Conservation (phyloP, 2,113 vertebrate species). For the Aix galericulata region DNA sequence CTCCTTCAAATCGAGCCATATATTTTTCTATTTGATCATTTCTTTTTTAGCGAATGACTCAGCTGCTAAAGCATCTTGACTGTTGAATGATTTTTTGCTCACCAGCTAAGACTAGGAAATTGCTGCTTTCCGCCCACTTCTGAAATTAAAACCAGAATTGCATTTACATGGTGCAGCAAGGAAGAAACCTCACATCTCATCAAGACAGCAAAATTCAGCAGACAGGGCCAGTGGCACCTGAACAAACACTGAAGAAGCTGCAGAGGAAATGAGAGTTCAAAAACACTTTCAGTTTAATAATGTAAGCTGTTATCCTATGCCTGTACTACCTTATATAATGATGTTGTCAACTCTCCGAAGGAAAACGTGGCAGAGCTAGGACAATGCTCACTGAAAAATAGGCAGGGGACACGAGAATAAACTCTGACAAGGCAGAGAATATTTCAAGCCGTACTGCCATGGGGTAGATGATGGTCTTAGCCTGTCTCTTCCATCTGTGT, state of each 20-base stretch:
- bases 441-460: fast-evolving
- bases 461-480: neutral
- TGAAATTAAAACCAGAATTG: slow-evolving; percentile 40
- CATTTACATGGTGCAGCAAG: neutral
- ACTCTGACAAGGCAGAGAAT: neutral
- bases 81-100: neutral
- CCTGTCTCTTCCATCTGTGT: neutral
- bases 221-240: neutral
- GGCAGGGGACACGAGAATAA: neutral
- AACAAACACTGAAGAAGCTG: neutral
- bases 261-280: neutral
- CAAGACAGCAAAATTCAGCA: neutral
- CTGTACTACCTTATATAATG: neutral
- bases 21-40: neutral
- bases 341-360: neutral
- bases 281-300: neutral
- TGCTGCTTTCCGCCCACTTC: neutral
- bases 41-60: neutral
- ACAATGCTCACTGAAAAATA: neutral
- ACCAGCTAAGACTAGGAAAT: neutral
- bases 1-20: neutral
- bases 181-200: neutral
- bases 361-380: neutral
- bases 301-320: neutral
- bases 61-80: neutral